Percentiles rank a stretch among this genome's conserved stretches.
Evolutionary conservation across 2,888 invertebrate species (phyloP).

Genomic region (Bombyx huttoni): DNA sequence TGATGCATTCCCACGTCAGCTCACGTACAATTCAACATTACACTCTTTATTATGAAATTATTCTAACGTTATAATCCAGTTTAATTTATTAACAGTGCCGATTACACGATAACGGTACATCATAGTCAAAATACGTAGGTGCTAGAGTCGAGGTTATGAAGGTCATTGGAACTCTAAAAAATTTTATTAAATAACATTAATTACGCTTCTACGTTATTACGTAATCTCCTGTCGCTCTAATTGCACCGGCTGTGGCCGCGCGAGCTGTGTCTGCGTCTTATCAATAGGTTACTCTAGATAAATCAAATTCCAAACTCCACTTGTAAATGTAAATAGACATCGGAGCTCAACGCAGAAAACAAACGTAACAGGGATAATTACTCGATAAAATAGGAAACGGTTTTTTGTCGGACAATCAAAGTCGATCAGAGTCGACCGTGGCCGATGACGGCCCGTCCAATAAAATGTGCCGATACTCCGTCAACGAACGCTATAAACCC

Average conservation of each 20-base stretch:
- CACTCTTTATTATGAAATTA: slow-evolving; percentile 31
- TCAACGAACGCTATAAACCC: slow-evolving; percentile 36
- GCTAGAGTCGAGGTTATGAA: slow-evolving; percentile 11
- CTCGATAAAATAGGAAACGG: too few species aligned
- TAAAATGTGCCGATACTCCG: slow-evolving; percentile 29
- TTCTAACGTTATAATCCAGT: slow-evolving; percentile 23
- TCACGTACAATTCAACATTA: slow-evolving; percentile 29
- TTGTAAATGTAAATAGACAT: too few species aligned
- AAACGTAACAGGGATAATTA: too few species aligned
- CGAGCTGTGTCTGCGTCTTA: not conserved
- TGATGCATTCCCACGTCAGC: slow-evolving; percentile 31
- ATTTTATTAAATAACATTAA: too few species aligned
- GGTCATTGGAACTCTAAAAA: slow-evolving; percentile 3
- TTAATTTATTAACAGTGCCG: slow-evolving; percentile 21
- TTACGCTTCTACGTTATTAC: too few species aligned
- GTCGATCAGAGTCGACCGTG: not conserved
- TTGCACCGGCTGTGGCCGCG: too few species aligned
- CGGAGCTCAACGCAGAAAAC: too few species aligned
- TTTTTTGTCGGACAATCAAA: not conserved
- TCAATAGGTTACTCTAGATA: too few species aligned
- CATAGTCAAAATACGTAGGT: not conserved
- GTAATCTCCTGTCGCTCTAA: too few species aligned
- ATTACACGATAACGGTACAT: slow-evolving; percentile 9
- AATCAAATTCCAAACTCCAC: too few species aligned
- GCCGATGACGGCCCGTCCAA: slow-evolving; percentile 18